Evolutionary conservation across 92 coral and sea anemone species (phyloP).

Genomic region (Anthopleura xanthogrammica): DNA sequence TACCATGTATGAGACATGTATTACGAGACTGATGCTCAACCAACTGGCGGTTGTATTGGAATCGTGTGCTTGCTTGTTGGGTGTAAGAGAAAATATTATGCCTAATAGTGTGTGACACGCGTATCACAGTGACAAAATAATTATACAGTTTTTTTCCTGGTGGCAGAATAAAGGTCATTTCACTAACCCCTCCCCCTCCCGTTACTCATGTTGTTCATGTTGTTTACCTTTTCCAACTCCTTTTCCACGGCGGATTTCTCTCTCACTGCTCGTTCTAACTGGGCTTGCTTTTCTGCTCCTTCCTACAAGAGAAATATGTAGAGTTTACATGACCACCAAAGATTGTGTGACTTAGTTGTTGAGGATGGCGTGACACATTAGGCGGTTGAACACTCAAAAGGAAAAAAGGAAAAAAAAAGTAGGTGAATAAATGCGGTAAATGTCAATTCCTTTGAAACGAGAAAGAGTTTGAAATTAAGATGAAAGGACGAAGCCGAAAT

Average conservation of each 20-base stretch:
- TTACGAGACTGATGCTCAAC: too few relatives aligned
- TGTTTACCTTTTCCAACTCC: conserved; percentile 83
- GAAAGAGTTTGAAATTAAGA: not conserved
- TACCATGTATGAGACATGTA: too few relatives aligned
- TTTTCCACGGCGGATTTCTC: conserved; percentile 96
- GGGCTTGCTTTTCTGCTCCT: conserved; percentile 99
- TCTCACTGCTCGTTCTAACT: conserved; percentile 86
- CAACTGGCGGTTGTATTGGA: too few relatives aligned
- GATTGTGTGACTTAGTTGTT: not conserved
- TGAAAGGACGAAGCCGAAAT: not conserved
- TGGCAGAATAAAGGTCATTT: too few relatives aligned
- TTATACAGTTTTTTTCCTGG: too few relatives aligned
- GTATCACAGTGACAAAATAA: too few relatives aligned
- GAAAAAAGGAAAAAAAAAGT: too few relatives aligned
- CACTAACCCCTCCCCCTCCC: too few relatives aligned
- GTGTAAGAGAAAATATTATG: too few relatives aligned
- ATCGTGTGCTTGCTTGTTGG: too few relatives aligned
- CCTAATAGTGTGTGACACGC: too few relatives aligned
- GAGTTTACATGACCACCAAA: not conserved
- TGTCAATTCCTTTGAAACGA: not conserved
- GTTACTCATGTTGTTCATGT: not conserved
- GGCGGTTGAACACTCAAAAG: not conserved
- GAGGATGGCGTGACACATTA: not conserved
- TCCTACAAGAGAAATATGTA: conserved; percentile 45
- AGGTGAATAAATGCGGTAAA: not conserved